Base-by-base conservation (phyloP, 2,888 invertebrate species). In the Ormyrus labotus region DNA sequence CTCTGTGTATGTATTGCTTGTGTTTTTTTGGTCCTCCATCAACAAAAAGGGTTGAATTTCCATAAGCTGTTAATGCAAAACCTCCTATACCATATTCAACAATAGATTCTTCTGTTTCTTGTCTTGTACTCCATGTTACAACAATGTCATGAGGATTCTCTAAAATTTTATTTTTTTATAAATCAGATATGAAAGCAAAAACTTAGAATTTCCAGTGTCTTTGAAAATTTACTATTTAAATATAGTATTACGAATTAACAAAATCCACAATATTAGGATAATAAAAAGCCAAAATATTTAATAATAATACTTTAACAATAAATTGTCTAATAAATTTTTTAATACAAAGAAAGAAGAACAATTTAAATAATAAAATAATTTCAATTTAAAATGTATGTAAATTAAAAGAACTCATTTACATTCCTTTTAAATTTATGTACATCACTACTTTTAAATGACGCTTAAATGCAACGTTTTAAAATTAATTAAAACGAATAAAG, bases 81-180 rank as follows among this genome's bases (percentile, higher is more conserved):
- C 92, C 92, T 5, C 91, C 91, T 81, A 93, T 93, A 0, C 96
- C 96, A 89, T 95, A 97, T 89, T 96, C 94, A 47, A 96, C 96
- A 51, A 94, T 86, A 0, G 96, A 95, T 80, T 93, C 92, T 11
- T 91, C 85, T 0, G 96, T 94, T 84, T 94, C 91, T 87, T 94
- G 93, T 87, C 93, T 93, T 9, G 97, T 97, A 2, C 95, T 94
- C 97, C 97, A 97, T 83, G 96, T 97, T 51, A 96, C 94, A 50
- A 95, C 93, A 83, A 96, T 94, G 86, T 96, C 94, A 83, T 92
- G 93, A 70, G 93, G 91, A 87, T 92, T 93, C 82, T 94, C 94
- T 95, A 19, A 19, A 19, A 19, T 19, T 19, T 19, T 19, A 19
- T 19, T 19, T 19, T 2, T 2, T 19, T 19, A 19, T 19, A 19